Evolutionary conservation across 2,888 invertebrate genomes (phyloP).

Genomic region (Apodemia mormo): DNA sequence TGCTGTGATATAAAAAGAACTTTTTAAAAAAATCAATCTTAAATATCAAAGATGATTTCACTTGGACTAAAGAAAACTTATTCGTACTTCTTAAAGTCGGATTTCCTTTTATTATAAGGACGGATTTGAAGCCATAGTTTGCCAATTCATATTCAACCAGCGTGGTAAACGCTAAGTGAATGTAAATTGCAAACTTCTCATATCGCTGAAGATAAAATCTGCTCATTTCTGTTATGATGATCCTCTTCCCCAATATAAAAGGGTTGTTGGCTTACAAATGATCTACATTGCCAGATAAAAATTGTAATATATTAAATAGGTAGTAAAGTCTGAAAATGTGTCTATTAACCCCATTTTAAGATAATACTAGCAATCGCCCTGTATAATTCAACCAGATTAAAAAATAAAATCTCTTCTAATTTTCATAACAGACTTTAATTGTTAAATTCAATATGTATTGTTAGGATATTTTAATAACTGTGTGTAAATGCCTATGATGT

Average conservation of each 20-base stretch:
- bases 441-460: too few relatives aligned
- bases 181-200: conserved; percentile 3
- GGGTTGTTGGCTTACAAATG: neutral
- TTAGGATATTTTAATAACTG: too few relatives aligned
- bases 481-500: too few relatives aligned
- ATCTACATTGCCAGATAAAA: neutral
- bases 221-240: conserved; percentile 10
- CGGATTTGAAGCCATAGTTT: conserved; percentile 1
- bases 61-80: neutral
- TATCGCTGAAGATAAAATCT: conserved; percentile 13
- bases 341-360: too few relatives aligned
- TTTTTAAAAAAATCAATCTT: neutral
- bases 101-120: neutral
- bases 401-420: too few relatives aligned
- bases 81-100: neutral
- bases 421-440: too few relatives aligned
- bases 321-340: too few relatives aligned
- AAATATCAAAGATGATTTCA: neutral
- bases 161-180: conserved; percentile 9
- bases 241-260: neutral
- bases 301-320: neutral
- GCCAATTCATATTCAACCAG: conserved; percentile 12
- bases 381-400: too few relatives aligned
- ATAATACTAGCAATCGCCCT: too few relatives aligned
- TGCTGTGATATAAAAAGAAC: too few relatives aligned